Percentiles rank a stretch among this genome's conserved stretches.
phyloP scores from a whole-genome alignment of 2,113 vertebrate genomes.

The Diphyllodes magnificus region DNA sequence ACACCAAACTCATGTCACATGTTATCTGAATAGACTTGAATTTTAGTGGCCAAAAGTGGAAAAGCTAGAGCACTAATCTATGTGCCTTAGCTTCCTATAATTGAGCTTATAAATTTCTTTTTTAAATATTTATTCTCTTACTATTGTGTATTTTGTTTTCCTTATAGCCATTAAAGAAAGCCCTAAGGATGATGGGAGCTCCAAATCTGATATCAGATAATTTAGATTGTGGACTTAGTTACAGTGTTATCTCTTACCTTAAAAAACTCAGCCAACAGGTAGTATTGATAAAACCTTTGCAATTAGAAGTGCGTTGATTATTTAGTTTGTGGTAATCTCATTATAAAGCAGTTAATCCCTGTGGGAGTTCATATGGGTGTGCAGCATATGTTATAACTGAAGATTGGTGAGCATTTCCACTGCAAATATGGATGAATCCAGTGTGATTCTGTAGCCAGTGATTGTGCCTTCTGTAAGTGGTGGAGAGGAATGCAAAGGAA shows the following conservation, averaged over 20 bases:
- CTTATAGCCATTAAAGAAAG: conserved; percentile 87
- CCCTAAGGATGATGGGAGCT: conserved; percentile 87
- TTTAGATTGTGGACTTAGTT: conserved; percentile 88
- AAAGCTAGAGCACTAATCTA: conserved; percentile 71
- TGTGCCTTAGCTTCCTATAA: conserved; percentile 75
- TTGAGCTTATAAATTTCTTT: conserved; percentile 74
- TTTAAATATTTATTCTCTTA: conserved; percentile 77
- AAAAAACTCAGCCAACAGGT: conserved; percentile 89
- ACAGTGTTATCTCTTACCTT: conserved; percentile 87
- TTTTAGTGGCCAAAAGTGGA: conserved; percentile 73
- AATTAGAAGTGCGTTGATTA: conserved; percentile 78
- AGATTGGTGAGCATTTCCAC: not conserved
- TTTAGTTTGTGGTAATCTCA: conserved; percentile 71
- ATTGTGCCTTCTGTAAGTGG: conserved; percentile 44
- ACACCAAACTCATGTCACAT: conserved; percentile 46
- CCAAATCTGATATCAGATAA: conserved; percentile 86
- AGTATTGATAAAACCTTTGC: conserved; percentile 82
- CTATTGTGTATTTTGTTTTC: conserved; percentile 81
- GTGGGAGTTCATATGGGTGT: conserved; percentile 36
- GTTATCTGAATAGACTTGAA: conserved; percentile 46
- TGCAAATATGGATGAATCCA: not conserved
- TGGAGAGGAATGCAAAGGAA: not conserved
- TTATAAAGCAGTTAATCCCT: conserved; percentile 50
- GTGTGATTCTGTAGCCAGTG: not conserved
- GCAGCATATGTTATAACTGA: not conserved